Evolutionary conservation across 2,113 vertebrate genomes (phyloP), one percentile per base, ranked within the genome.

Genomic region (Trochalopteron elliotii): DNA sequence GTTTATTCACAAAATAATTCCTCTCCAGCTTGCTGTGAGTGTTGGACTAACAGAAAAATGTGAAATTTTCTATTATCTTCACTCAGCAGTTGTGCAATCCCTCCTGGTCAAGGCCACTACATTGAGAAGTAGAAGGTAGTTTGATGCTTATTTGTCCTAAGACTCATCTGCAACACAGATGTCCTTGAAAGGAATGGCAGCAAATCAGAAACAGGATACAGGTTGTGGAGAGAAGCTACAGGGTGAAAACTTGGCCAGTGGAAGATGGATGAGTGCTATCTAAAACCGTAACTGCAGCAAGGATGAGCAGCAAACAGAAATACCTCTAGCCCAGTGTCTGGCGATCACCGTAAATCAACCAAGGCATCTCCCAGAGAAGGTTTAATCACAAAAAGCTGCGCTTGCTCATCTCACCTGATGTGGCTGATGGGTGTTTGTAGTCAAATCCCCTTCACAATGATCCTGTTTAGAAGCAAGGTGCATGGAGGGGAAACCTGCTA

Each of bases 381-480:
- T 53, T 89, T 93, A 83, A 91, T 90, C 85, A 70, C 39, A 45
- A 35, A 77, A 53, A 79, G 55, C 39, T 71, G 31, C 0, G 0
- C 35, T 72, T 56, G 69, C 44, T 91, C 59, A 56, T 90, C 61
- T 79, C 55, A 33, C 52, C 65, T 75, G 47, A 82, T 27, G 60
- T 18, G 79, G 30, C 64, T 64, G 65, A 84, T 83, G 53, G 69
- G 65, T 83, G 81, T 55, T 70, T 84, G 56, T 52, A 45, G 79
- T 78, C 68, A 88, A 87, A 94, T 76, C 83, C 31, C 50, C 47
- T 72, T 83, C 30, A 70, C 80, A 45, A 40, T 53, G 87, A 95
- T 91, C 49, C 33, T 94, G 47, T 69, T 96, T 87, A 78, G 88
- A 89, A 83, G 30, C n/a, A 31, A 65, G 74, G 77, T 95, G 61